Evolutionary conservation across 2,113 vertebrate genomes (phyloP).

Genomic region (Cyprichromis sp.): DNA sequence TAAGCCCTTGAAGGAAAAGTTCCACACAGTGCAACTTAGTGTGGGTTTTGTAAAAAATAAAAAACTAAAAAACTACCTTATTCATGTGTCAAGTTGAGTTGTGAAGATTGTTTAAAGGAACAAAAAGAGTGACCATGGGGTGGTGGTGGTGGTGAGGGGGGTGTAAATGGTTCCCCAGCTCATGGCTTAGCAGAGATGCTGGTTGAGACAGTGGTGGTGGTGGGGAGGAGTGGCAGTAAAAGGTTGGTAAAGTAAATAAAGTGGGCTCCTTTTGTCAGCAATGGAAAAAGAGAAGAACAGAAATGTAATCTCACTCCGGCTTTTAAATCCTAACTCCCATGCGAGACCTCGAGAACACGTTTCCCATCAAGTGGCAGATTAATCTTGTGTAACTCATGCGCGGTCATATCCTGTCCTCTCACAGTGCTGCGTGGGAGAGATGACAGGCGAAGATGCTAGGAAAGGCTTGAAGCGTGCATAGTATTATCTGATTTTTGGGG

Average conservation of each 20-base stretch:
- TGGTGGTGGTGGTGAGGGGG: background rate
- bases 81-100: background rate
- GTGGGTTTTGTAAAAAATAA: background rate
- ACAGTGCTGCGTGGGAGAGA: constrained; percentile 8
- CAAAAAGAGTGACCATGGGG: background rate
- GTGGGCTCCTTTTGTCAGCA: constrained; percentile 16
- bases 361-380: constrained; percentile 48
- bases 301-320: constrained; percentile 33
- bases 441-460: background rate
- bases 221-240: constrained; percentile 13
- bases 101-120: constrained; percentile 13
- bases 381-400: constrained; percentile 27
- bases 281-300: constrained; percentile 33
- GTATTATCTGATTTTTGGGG: constrained; percentile 30
- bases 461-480: background rate
- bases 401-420: constrained; percentile 15
- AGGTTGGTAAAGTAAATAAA: constrained; percentile 58
- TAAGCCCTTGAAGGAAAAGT: background rate
- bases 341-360: constrained; percentile 28
- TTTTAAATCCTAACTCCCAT: constrained; percentile 30
- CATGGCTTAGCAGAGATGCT: background rate
- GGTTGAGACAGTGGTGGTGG: background rate
- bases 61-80: background rate
- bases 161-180: constrained; percentile 5
- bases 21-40: background rate